Percentiles rank a stretch among this genome's conserved stretches.
phyloP scores from a whole-genome alignment of 2,113 vertebrate species.

The Equus przewalskii region DNA sequence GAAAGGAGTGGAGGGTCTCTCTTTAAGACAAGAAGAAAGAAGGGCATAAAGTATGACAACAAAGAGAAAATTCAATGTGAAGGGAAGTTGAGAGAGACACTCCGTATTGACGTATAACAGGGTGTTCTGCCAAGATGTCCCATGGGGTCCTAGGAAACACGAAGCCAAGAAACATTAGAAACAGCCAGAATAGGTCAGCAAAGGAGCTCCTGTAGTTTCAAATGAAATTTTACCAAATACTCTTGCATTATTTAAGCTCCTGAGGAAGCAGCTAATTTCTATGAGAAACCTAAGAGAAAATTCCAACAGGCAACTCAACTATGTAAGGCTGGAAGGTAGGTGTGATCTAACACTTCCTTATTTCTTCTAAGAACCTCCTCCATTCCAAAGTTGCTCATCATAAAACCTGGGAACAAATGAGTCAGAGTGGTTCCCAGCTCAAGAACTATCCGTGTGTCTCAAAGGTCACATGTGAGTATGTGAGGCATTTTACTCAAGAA shows the following conservation, averaged over 20 bases:
- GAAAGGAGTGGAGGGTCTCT: background rate
- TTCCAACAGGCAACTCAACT: background rate
- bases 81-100: constrained; percentile 19
- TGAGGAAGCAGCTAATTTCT: background rate
- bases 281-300: background rate
- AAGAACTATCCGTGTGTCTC: background rate
- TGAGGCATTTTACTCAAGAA: background rate
- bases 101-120: constrained; percentile 7
- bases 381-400: background rate
- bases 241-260: background rate
- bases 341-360: background rate
- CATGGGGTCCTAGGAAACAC: background rate
- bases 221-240: background rate
- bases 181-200: constrained; percentile 24
- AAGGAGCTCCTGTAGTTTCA: background rate
- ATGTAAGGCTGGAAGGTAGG: background rate
- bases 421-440: background rate
- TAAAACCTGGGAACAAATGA: background rate
- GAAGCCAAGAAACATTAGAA: constrained; percentile 36
- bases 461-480: background rate
- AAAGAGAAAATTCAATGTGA: background rate
- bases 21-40: background rate
- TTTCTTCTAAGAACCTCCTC: constrained; percentile 2
- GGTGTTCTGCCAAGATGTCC: constrained; percentile 64
- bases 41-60: background rate